These are phyloP conservation scores for Solenodon paradoxus DNA, from an alignment of 2,113 vertebrate genomes.

Conservation along the genomic window DNA sequence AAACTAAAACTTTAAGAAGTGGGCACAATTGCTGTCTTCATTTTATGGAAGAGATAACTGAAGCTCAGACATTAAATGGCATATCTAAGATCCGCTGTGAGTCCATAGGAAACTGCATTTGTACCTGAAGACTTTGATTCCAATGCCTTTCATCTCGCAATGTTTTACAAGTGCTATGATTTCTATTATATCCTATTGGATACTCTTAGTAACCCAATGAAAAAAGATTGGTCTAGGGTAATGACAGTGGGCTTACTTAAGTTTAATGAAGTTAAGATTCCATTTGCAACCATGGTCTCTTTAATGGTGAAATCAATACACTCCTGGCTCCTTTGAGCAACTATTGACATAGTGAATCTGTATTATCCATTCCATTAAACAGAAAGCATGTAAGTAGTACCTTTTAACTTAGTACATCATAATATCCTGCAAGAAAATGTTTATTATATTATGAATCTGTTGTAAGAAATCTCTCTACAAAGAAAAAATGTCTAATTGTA, in stretches of 20 bases:
- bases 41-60: not conserved
- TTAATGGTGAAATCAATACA: slow-evolving; percentile 72
- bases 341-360: slow-evolving; percentile 54
- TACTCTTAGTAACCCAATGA: not conserved
- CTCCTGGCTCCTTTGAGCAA: not conserved
- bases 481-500: not conserved
- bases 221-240: slow-evolving; percentile 26
- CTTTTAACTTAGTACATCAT: slow-evolving; percentile 38
- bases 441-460: not conserved
- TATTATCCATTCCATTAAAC: slow-evolving; percentile 51
- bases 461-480: not conserved
- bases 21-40: not conserved
- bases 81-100: not conserved
- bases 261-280: slow-evolving; percentile 71
- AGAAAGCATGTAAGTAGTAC: slow-evolving; percentile 36
- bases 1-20: not conserved
- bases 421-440: not conserved
- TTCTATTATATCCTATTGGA: slow-evolving; percentile 6
- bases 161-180: not conserved
- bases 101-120: not conserved
- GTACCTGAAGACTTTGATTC: not conserved
- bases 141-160: not conserved
- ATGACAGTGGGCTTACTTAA: slow-evolving; percentile 49
- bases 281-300: slow-evolving; percentile 30
- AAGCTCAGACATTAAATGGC: not conserved